phyloP scores from a whole-genome alignment of 2,797 vertebrate genomes.

The Sebastes kiyomatsui region DNA sequence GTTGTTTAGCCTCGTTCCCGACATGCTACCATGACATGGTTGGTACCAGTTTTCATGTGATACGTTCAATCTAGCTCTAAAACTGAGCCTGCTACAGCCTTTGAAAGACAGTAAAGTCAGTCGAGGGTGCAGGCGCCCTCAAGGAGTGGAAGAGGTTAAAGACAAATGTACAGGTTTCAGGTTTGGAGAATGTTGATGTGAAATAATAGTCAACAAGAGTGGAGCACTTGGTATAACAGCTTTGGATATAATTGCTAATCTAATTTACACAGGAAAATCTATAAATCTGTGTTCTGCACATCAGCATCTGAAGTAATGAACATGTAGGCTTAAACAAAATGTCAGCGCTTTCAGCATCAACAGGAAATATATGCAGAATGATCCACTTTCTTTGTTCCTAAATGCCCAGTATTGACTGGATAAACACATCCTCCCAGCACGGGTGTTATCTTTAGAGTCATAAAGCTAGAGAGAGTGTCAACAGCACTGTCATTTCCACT shows the following conservation, averaged over 20 bases:
- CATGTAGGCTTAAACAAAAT: neutral
- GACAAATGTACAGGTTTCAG: neutral
- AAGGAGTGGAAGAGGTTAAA: neutral
- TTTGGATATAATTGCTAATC: neutral
- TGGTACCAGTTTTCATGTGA: too few species aligned
- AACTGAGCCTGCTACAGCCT: too few species aligned
- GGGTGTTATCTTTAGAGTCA: conserved; percentile 62
- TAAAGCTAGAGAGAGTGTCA: conserved; percentile 70
- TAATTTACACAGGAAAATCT: neutral
- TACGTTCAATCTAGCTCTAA: too few species aligned
- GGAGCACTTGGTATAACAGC: neutral
- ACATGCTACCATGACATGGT: too few species aligned
- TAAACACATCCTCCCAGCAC: conserved; percentile 40
- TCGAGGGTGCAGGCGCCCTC: too few species aligned
- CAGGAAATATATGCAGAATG: neutral
- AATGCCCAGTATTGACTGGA: conserved; percentile 28
- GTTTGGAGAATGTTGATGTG: neutral
- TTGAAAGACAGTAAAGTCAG: too few species aligned
- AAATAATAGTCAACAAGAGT: neutral
- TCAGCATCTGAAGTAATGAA: neutral
- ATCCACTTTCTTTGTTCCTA: conserved; percentile 15
- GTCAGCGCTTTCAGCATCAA: neutral
- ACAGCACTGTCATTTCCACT: conserved; percentile 66
- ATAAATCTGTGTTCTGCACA: neutral
- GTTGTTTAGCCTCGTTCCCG: too few species aligned